Evolutionary conservation across 2,888 invertebrate genomes (phyloP), one percentile per base, ranked within the genome.

Genomic region (Plebejus melissa): DNA sequence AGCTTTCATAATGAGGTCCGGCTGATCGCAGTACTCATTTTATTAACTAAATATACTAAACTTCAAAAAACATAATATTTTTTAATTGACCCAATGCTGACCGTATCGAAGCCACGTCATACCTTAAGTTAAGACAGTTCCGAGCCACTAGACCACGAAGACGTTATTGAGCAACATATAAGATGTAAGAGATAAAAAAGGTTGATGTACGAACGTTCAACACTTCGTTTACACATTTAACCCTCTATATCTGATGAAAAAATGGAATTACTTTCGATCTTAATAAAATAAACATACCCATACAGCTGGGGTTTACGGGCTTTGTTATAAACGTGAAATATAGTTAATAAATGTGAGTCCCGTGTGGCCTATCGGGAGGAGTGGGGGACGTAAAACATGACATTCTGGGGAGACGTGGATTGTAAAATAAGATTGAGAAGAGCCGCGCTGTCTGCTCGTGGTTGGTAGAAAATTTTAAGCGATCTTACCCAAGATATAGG

Each of bases 401-500:
- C 84, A 81, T 83, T 83, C 82, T 83, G 83, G 82, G 82, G 83
- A 84, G 82, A 85, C 86, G 85, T 84, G 85, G 85, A 86, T 87
- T 87, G 88, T 88, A 86, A 87, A 90, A 90, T 88, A 86, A 86
- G 87, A 90, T 89, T 87, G 88, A 83, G 84, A 83, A 80, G 78
- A 80, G 79, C 79, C 79, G 80, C 82, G 81, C 81, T 84, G 85
- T 86, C 86, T 86, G 85, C 82, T 82, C 80, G 79, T 81, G 81
- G 82, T 82, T 82, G 80, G 78, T 80, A 80, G 83, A 84, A 86
- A 84, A 82, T 84, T 85, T 79, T 84, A 79, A 81, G 79, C 79
- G 76, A 74, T 70, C 28, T 78, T 82, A 76, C 32, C 2, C 76
- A 79, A 82, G 78, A 72, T 7, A 79, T 5, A 41, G 79, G 76